Percentiles rank a stretch among this genome's conserved stretches.
Conservation (phyloP, 2,888 invertebrate genomes). For the Magallana nippona region DNA sequence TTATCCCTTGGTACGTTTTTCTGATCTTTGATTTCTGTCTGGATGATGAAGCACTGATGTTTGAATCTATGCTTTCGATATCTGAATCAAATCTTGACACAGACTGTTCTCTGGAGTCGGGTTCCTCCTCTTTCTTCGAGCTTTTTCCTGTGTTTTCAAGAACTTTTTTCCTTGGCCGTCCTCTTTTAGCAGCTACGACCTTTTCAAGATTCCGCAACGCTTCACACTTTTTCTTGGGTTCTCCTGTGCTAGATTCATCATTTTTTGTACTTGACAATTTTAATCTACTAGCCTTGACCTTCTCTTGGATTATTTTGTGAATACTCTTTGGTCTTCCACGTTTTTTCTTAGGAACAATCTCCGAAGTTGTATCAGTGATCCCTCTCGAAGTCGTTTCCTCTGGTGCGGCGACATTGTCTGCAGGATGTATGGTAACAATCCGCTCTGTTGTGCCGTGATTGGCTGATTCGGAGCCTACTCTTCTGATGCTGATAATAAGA, state of each 20-base stretch:
- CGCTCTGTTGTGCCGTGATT: conserved; percentile 26
- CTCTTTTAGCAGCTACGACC: conserved; percentile 35
- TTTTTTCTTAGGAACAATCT: conserved; percentile 1
- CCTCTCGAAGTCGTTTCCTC: background rate
- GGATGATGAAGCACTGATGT: conserved; percentile 42
- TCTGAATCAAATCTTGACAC: conserved; percentile 47
- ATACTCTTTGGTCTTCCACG: background rate
- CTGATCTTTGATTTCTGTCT: conserved; percentile 39
- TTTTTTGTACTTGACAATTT: conserved; percentile 37
- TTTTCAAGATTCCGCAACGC: conserved; percentile 36
- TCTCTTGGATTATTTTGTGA: conserved; percentile 30
- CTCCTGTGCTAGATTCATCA: conserved; percentile 17
- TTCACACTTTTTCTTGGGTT: conserved; percentile 12
- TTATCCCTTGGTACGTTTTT: conserved; percentile 37
- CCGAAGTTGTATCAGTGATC: background rate
- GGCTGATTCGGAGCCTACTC: conserved; percentile 14
- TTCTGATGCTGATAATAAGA: conserved; percentile 40
- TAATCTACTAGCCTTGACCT: conserved; percentile 37
- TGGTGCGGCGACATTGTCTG: background rate
- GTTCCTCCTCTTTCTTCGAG: background rate
- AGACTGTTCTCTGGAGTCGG: conserved; percentile 16
- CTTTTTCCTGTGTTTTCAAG: conserved; percentile 42
- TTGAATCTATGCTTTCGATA: conserved; percentile 49
- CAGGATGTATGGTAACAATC: conserved; percentile 36
- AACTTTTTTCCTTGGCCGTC: conserved; percentile 1